Conservation (phyloP, 2,888 invertebrate species). For the Folsomia candida region DNA sequence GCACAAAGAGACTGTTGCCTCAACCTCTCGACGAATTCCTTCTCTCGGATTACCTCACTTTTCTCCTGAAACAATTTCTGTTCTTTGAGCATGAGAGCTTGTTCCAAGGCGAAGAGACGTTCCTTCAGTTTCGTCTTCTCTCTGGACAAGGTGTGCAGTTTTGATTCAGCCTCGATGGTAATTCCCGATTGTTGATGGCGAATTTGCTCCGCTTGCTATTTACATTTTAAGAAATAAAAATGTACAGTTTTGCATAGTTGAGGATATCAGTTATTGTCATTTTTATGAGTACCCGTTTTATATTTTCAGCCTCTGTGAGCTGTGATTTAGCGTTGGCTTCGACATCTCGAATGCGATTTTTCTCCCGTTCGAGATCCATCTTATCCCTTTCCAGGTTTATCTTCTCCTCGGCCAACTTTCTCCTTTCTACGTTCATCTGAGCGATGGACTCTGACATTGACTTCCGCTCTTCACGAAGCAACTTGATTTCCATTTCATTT, state of each 20-base stretch:
- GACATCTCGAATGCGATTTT: constrained; percentile 56
- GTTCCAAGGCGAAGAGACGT: constrained; percentile 31
- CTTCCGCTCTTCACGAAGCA: constrained; percentile 44
- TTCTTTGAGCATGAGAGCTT: constrained; percentile 30
- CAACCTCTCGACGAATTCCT: constrained; percentile 44
- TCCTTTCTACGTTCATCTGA: constrained; percentile 53
- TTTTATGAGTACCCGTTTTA: constrained; percentile 31
- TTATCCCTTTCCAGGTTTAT: constrained; percentile 63
- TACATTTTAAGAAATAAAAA: too few species aligned
- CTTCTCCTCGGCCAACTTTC: constrained; percentile 62
- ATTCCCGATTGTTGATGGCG: constrained; percentile 35
- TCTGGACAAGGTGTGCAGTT: constrained; percentile 36
- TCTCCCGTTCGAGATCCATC: constrained; percentile 63
- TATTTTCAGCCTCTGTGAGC: constrained; percentile 42
- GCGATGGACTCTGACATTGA: constrained; percentile 44
- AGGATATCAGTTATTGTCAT: too few species aligned
- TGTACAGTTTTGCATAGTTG: too few species aligned
- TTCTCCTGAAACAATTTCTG: constrained; percentile 40
- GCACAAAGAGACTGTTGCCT: constrained; percentile 45
- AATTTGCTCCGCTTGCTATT: constrained; percentile 38
- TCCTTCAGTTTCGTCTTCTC: constrained; percentile 30
- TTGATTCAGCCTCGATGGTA: constrained; percentile 30
- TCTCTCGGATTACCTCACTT: constrained; percentile 43
- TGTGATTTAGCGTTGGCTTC: constrained; percentile 37
- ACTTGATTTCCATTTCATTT: constrained; percentile 45